Evolutionary conservation across 2,113 vertebrate genomes (phyloP), one percentile per base, ranked within the genome.

Genomic region (Lota lota): DNA sequence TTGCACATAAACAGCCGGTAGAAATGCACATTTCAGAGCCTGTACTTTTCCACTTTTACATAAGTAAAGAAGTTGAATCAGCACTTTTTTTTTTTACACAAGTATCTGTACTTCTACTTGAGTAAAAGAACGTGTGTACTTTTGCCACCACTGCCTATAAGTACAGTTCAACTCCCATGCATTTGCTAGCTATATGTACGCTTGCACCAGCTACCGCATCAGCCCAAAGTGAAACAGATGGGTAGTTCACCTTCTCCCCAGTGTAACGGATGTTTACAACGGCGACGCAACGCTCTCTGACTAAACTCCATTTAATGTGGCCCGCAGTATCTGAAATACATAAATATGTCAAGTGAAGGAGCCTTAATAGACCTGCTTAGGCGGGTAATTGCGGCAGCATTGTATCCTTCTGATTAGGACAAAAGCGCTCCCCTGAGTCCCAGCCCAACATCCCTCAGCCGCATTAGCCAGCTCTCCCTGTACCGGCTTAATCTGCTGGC

Each of bases 321-420:
- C 93, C 92, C 88, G 93, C 93, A 91, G 94, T 94, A 94, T 95
- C 92, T 94, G 92, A 95, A 95, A 98, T 95, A 95, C 94, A 96
- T 97, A 97, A 98, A 96, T 95, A 94, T 95, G 95, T 95, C 94
- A 94, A 90, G 93, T 91, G 92, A 93, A 95, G 93, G 91, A 93
- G 93, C 92, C 94, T 95, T 97, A 97, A 98, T 98, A 96, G 95
- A 98, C 94, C 97, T 93, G 95, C 94, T 95, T 93, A 94, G 94
- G 91, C 93, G 91, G 92, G 92, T 96, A 95, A 98, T 96, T 95
- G 95, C 94, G 89, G 93, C 95, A 89, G 94, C 94, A 95, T 96
- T 95, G 97, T 98, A 98, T 98, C 96, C 93, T 91, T 93, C 91
- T 95, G 95, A 96, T 97, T 95, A 96, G 95, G 94, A 95, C 92